A percentile compares a stretch with the other conserved stretches of the same genome.
Evolutionary conservation across 2,888 invertebrate species (phyloP).

Genomic region (Lottia scabra): DNA sequence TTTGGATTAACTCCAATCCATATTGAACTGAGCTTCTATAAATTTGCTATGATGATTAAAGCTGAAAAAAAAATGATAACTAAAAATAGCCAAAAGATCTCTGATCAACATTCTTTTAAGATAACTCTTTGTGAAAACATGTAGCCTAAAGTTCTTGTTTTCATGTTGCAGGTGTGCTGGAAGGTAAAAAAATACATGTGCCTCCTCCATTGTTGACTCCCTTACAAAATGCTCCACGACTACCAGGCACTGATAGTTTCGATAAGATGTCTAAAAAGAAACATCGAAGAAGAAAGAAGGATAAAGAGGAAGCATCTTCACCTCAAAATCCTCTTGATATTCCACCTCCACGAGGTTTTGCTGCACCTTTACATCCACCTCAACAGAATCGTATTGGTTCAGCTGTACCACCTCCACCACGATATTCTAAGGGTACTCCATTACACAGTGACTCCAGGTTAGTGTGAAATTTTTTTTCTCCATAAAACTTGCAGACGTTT

Average conservation of each 20-base stretch:
- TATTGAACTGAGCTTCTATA: too few relatives aligned
- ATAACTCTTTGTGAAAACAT: too few relatives aligned
- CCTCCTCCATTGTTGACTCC: constrained; percentile 59
- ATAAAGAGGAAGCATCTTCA: constrained; percentile 41
- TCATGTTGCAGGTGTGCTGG: constrained; percentile 45
- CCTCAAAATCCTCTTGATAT: constrained; percentile 47
- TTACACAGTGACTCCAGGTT: constrained; percentile 35
- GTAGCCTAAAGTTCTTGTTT: too few relatives aligned
- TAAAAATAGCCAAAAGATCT: too few relatives aligned
- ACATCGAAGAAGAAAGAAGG: constrained; percentile 48
- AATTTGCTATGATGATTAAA: too few relatives aligned
- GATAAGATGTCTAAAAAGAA: constrained; percentile 39
- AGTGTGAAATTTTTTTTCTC: not conserved
- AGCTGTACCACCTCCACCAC: constrained; percentile 42
- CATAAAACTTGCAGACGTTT: too few relatives aligned
- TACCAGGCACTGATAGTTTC: constrained; percentile 36
- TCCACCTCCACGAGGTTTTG: constrained; percentile 54
- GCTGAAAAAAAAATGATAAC: too few relatives aligned
- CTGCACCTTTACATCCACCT: constrained; percentile 59
- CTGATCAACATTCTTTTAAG: too few relatives aligned
- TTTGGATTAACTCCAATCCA: too few relatives aligned
- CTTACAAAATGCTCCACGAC: constrained; percentile 58
- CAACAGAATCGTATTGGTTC: constrained; percentile 35
- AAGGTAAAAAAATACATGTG: constrained; percentile 52
- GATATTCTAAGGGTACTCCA: constrained; percentile 47